phyloP scores from a whole-genome alignment of 2,797 vertebrate genomes.

The Sebastes wilsoni region DNA sequence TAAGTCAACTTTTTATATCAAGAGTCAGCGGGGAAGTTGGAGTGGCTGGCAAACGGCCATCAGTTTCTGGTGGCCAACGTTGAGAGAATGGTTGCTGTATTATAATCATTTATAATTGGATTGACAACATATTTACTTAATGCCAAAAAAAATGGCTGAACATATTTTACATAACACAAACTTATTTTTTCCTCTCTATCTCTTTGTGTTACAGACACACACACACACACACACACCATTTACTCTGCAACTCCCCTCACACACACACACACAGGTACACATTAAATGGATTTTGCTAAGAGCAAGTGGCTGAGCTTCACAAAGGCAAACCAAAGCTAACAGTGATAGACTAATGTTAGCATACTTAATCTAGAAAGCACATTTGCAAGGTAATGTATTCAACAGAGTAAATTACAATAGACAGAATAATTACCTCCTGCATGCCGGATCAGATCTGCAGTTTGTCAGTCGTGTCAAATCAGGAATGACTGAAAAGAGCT shows the following conservation, averaged over 20 bases:
- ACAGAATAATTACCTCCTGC: conserved; percentile 30
- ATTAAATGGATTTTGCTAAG: conserved; percentile 9
- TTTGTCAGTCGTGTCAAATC: conserved; percentile 6
- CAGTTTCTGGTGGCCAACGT: not conserved
- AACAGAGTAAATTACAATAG: conserved; percentile 21
- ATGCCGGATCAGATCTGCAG: conserved; percentile 15
- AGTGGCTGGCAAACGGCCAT: not conserved
- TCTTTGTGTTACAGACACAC: not conserved
- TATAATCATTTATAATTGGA: not conserved
- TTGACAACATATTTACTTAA: not conserved
- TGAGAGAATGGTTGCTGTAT: not conserved
- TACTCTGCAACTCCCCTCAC: not conserved
- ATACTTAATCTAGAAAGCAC: conserved; percentile 25
- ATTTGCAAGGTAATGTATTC: conserved; percentile 21
- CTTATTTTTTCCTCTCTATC: not conserved
- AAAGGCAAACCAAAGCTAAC: conserved; percentile 32
- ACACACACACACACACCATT: not conserved
- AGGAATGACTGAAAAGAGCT: not conserved
- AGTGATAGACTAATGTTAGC: conserved; percentile 21
- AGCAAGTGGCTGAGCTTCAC: conserved; percentile 11
- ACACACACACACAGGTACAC: not conserved
- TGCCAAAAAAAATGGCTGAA: not conserved
- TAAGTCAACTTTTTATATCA: not conserved
- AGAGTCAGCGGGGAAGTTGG: not conserved
- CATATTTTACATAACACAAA: not conserved